Base-by-base conservation (phyloP, 2,113 vertebrate species). In the Sturnira hondurensis region DNA sequence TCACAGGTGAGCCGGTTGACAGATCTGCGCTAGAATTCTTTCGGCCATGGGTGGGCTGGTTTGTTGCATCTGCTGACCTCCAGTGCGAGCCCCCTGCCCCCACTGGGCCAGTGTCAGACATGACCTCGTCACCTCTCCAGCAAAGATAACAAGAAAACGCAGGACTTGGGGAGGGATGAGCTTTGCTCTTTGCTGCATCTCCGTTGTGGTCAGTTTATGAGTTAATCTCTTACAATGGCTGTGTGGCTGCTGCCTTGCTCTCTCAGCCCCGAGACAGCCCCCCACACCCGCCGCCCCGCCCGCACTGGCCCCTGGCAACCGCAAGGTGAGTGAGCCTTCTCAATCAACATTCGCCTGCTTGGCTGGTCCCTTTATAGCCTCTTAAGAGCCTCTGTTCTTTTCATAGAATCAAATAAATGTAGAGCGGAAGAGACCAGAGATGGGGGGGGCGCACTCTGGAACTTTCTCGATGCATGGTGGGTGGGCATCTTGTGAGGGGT, bases 331-430 rank as follows among this genome's bases (percentile, higher is more conserved):
- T 11, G 0, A 22, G 33, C 28, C 2, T 52, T n/a, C 67, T 20
- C 24, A 52, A n/a, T 10, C 9, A 28, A n/a, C 11, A 33, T 17
- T n/a, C 13, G 0, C n/a, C 0, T 0, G 17, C 56, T 31, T 67
- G 4, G 20, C 14, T 4, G 9, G 54, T 89, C 91, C 43, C 33
- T 70, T 36, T 36, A 68, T 7, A 28, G 26, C 84, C 50, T 14
- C 82, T n/a, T 14, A 12, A 54, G 63, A 16, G 7, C 41, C 31
- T 33, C 12, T 38, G 36, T 83, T 52, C 52, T n/a, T 41, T 70
- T 70, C 68, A n/a, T 20, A 71, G 78, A 43, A 77, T 47, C 73
- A 28, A 74, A 56, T 26, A 17, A 78, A 16, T 1, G 45, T 20
- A 1, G 41, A 47, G 41, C 73, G 41, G 22, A n/a, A 28, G 26